Percentiles rank a stretch among this genome's conserved stretches.
These are phyloP conservation scores for Cydia strobilella DNA, from an alignment of 1,140 invertebrate species.

Conservation along the genomic window DNA sequence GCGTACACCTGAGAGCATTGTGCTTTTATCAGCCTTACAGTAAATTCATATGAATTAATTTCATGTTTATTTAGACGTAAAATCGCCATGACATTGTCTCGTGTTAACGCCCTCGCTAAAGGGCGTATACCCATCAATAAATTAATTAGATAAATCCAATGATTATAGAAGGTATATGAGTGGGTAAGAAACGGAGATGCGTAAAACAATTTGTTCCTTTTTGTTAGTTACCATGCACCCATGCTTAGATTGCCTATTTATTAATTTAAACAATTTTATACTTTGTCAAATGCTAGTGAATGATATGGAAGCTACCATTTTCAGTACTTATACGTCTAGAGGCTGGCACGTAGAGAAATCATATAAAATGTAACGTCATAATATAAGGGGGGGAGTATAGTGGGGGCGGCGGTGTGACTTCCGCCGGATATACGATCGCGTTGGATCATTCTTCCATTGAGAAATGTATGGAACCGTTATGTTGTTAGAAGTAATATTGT, in stretches of 20 bases:
- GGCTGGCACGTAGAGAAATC: neutral
- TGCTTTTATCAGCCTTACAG: neutral
- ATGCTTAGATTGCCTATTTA: too few species aligned
- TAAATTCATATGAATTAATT: neutral
- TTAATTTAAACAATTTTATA: too few species aligned
- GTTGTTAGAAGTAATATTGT: neutral
- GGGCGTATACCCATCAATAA: too few species aligned
- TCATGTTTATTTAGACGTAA: neutral
- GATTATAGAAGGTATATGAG: too few species aligned
- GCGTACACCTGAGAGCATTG: constrained; percentile 4
- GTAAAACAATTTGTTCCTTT: too few species aligned
- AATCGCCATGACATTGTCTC: neutral
- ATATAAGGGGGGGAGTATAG: constrained; percentile 11
- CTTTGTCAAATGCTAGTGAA: neutral
- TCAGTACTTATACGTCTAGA: neutral
- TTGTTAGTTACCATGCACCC: too few species aligned
- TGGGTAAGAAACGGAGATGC: too few species aligned
- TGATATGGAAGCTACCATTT: neutral
- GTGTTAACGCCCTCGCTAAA: too few species aligned
- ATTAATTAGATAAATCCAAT: too few species aligned
- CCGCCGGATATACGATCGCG: constrained; percentile 23
- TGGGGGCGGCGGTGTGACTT: constrained; percentile 20
- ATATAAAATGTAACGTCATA: constrained; percentile 11
- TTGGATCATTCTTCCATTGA: neutral
- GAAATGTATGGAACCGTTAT: neutral